phyloP scores from a whole-genome alignment of 2,113 vertebrate genomes.

The Osmerus eperlanus region DNA sequence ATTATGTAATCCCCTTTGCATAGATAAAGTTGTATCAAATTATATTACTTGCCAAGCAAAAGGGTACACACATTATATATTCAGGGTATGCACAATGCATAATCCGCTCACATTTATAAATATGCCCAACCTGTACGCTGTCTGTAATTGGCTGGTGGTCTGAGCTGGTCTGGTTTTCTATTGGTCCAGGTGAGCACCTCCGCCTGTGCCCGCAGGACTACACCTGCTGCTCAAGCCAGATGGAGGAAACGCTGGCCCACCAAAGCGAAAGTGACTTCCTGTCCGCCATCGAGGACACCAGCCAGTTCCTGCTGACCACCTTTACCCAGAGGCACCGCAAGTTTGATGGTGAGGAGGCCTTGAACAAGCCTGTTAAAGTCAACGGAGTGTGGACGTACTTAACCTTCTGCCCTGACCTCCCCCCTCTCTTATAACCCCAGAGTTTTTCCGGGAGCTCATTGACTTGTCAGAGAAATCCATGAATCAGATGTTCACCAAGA shows the following conservation, averaged over 20 bases:
- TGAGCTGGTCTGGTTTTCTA: conserved; percentile 2
- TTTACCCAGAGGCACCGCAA: conserved; percentile 78
- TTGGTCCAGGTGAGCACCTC: conserved; percentile 80
- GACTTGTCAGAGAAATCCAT: conserved; percentile 81
- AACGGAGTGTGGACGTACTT: background rate
- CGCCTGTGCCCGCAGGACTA: conserved; percentile 85
- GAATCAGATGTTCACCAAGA: conserved; percentile 85
- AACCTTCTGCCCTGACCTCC: background rate
- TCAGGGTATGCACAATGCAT: background rate
- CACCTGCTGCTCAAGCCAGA: conserved; percentile 86
- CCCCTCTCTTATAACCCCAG: conserved; percentile 56
- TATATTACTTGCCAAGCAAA: no score
- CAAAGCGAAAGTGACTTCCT: conserved; percentile 78
- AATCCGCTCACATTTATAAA: background rate
- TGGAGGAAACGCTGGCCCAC: conserved; percentile 79
- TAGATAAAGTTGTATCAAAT: no score
- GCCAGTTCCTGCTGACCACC: conserved; percentile 80
- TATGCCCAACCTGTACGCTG: background rate
- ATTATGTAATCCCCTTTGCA: no score
- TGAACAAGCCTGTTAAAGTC: background rate
- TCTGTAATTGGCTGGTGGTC: conserved; percentile 12
- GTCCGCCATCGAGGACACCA: conserved; percentile 75
- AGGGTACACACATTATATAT: background rate
- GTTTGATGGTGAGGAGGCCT: conserved; percentile 78
- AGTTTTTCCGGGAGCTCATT: conserved; percentile 84